Base-by-base conservation (phyloP, 2,113 vertebrate species). In the Greenwoodochromis staneri region DNA sequence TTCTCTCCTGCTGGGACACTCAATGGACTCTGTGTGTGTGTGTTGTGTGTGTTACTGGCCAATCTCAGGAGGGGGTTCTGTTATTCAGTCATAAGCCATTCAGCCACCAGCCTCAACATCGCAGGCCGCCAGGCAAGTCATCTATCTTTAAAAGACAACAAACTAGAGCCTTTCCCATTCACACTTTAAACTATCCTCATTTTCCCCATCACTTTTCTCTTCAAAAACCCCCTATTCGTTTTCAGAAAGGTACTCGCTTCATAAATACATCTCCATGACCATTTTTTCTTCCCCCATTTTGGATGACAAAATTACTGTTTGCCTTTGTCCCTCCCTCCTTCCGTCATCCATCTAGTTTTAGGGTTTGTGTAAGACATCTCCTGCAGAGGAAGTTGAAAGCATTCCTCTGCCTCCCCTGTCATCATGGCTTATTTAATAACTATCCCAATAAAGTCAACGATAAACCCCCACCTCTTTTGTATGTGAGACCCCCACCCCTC, bases 351-450 rank as follows among this genome's bases (percentile, higher is more conserved):
- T 89, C 91, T 85, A 89, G 80, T 91, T 87, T 87, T 84, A 49
- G 82, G 76, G 89, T 95, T 91, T 95, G 89, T 90, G 90, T 88
- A 84, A 88, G 86, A 93, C 90, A 85, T 86, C 93, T 96, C 94
- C 92, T 93, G 93, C 92, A 63, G 95, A 85, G 94, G 78, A 82
- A 83, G 87, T 94, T 95, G 93, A 96, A 97, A 97, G 95, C 93
- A 95, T 96, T 96, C 94, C 94, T 95, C 95, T 91, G 73, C 71
- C 93, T 92, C 45, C 89, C 92, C 91, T 95, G 88, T 96, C 94
- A 96, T 95, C 94, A 93, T 91, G 91, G 93, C 93, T 94, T 95
- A 95, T 96, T 96, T 95, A 96, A 96, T 95, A 96, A 95, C 95
- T 85, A 95, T 95, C 92, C 91, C 91, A 94, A 95, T 95, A 96